These are phyloP conservation scores for Cheilosia impressa DNA, from an alignment of 2,888 invertebrate species.

Conservation along the genomic window DNA sequence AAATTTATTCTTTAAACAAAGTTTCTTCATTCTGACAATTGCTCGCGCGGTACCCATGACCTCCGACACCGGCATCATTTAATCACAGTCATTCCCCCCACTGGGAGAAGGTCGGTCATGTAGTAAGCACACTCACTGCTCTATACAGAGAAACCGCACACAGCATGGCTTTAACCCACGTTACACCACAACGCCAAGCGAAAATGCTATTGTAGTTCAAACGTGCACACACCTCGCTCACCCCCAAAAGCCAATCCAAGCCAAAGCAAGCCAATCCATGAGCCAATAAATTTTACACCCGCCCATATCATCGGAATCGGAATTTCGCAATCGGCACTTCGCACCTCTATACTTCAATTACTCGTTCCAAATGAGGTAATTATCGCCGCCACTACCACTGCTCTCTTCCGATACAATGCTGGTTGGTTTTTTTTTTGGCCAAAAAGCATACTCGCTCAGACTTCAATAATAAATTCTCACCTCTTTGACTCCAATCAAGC, in stretches of 20 bases:
- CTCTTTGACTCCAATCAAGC: conserved; percentile 75
- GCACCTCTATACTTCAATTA: conserved; percentile 73
- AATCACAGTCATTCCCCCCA: conserved; percentile 54
- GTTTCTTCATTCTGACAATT: conserved; percentile 12
- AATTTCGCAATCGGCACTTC: conserved; percentile 72
- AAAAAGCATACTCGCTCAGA: conserved; percentile 16
- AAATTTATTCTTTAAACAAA: conserved; percentile 2
- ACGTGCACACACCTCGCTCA: conserved; percentile 62
- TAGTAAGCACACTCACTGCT: conserved; percentile 58
- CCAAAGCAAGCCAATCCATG: neutral
- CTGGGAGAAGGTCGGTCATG: conserved; percentile 55
- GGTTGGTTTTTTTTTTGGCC: neutral
- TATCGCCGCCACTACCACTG: conserved; percentile 54
- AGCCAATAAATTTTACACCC: conserved; percentile 59
- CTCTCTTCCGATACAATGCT: conserved; percentile 19
- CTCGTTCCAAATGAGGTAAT: conserved; percentile 74
- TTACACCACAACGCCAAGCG: neutral
- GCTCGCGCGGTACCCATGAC: conserved; percentile 31
- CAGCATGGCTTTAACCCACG: conserved; percentile 34
- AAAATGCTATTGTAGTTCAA: conserved; percentile 71
- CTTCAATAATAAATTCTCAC: conserved; percentile 73
- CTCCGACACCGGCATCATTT: conserved; percentile 51
- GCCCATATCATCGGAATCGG: conserved; percentile 68
- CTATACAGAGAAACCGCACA: conserved; percentile 29
- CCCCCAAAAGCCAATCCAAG: conserved; percentile 37